Base-by-base conservation (phyloP, 1,140 invertebrate genomes). In the Bombus consobrinus region DNA sequence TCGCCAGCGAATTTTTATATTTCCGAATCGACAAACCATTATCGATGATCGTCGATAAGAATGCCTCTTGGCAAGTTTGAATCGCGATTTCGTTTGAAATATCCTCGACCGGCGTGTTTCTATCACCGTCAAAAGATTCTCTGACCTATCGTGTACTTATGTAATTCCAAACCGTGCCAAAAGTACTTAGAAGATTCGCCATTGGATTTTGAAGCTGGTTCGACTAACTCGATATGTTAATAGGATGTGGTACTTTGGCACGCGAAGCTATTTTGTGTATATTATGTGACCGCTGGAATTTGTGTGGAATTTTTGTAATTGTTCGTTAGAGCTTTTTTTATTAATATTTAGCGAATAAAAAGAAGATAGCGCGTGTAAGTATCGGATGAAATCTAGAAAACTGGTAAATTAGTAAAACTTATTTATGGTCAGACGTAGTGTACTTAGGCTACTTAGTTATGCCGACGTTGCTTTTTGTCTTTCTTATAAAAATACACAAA, bases 11-110 rank as follows among this genome's bases (percentile, higher is more conserved):
- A 32, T 75, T 47, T 66, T 69, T 57, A 68, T 57, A 74, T 81
- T 85, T 75, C 41, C 9, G 59, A 32, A 57, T 74, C 78, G 75
- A 43, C 22, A 39, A 9, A 18, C 13, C 53, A 32, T 79, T 71
- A 43, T 39, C 37, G 4, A 32, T n/a, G 64, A 79, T 47, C 39
- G 72, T 32, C 34, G 75, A 68, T 39, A 13, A 10, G 47, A 68
- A 76, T 53, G 43, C 47, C 37, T 79, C 57, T 84, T 79, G 75
- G 82, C 74, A 78, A 84, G 37, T 84, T 78, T 59, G 41, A 62
- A 71, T 62, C 39, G 53, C 39, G 22, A n/a, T 66, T 41, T 37
- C 64, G 37, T 64, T 71, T 41, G 37, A 57, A 69, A 78, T 69
- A 57, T 77, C n/a, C 25, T 13, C 18, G 15, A 22, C 37, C 64